Percentiles rank a stretch among this genome's conserved stretches.
Conservation (phyloP, 2,888 invertebrate species). For the Acleris emargana region DNA sequence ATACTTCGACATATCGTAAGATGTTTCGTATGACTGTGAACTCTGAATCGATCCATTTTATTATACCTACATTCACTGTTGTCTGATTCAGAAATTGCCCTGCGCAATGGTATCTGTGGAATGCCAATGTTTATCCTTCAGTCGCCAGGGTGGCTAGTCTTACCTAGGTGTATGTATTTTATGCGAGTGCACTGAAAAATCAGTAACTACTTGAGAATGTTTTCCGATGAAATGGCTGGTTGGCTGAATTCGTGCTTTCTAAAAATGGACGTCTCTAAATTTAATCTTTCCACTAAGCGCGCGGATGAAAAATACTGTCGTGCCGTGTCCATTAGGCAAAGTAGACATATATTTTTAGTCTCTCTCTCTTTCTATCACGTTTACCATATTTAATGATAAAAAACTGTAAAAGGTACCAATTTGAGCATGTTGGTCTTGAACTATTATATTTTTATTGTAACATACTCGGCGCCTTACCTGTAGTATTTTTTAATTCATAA, state of each 20-base stretch:
- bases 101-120: constrained; percentile 16
- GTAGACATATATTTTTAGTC: constrained; percentile 64
- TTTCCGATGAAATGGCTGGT: constrained; percentile 40
- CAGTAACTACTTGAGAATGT: constrained; percentile 40
- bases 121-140: constrained; percentile 20
- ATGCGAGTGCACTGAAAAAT: constrained; percentile 40
- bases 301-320: constrained; percentile 70
- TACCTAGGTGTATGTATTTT: constrained; percentile 15
- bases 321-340: constrained; percentile 72
- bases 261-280: constrained; percentile 72
- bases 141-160: constrained; percentile 4
- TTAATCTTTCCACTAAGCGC: constrained; percentile 67
- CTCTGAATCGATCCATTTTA: too few species aligned
- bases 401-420: too few species aligned
- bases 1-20: constrained; percentile 1
- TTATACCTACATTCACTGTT: neutral
- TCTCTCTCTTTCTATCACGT: constrained; percentile 54
- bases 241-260: constrained; percentile 61
- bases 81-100: constrained; percentile 6
- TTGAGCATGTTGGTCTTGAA: too few species aligned
- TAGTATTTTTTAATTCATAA: too few species aligned
- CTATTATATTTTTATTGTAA: too few species aligned
- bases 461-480: too few species aligned
- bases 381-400: constrained; percentile 20
- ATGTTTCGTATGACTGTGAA: neutral